Evolutionary conservation across 2,797 vertebrate species (phyloP), one percentile per base, ranked within the genome.

Genomic region (Pseudopleuronectes americanus): DNA sequence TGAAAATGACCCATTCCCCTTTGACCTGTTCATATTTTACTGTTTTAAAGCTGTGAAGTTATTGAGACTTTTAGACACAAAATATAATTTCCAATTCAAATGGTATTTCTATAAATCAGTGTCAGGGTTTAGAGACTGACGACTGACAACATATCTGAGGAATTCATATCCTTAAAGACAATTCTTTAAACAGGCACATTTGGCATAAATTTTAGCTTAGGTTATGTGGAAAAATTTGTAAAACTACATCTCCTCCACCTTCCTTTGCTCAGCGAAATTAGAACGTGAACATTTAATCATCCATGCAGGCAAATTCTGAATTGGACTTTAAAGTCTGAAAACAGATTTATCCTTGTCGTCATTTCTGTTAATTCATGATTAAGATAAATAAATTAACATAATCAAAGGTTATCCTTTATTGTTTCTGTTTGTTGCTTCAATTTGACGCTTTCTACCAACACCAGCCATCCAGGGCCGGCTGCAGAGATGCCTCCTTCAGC

Each of bases 1-100:
- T 67, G 63, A 71, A 76, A 86, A 78, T 62, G 71, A 71, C 57
- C 23, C 28, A 16, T 49, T 71, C 67, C 64, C 16, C 61, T 68
- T 65, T 75, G 59, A 68, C 60, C 58, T 60, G 66, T 49, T 31
- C 54, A 73, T 53, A 64, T 70, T 74, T 77, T 33, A 63, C 47
- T 14, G 41, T 70, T 74, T 63, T 48, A 68, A n/a, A 64, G 17
- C 26, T 28, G 71, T 64, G 70, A 64, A 71, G 70, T 28, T 56
- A 54, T 69, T 61, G 8, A 17, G 41, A 58, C 57, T 43, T 80
- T 67, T 8, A 60, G 47, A 68, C 23, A 31, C 7, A 36, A 43
- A 23, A 55, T n/a, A n/a, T 28, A 0, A 43, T 65, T 62, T 61
- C 22, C 54, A 28, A 6, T 21, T 57, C 45, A 41, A 56, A 38